Base-by-base conservation (phyloP, 2,888 invertebrate species). In the Heliconius ethilla region DNA sequence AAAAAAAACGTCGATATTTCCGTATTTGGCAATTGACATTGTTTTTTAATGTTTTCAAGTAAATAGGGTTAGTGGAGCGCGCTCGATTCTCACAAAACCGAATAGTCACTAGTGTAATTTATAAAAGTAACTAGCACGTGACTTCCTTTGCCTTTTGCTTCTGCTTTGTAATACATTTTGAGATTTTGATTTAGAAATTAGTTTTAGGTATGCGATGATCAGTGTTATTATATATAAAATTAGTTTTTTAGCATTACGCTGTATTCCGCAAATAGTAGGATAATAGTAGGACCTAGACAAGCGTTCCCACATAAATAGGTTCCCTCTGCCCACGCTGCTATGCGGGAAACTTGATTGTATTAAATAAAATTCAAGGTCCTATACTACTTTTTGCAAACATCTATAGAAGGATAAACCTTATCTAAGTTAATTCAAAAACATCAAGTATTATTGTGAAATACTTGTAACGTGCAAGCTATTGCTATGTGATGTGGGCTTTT, bases 21-120 rank as follows among this genome's bases (percentile, higher is more conserved):
- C 40, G 25, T 74, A 74, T 74, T 74, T 65, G 74, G 74, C 63
- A 74, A 74, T 74, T 45, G 74, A 74, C 74, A 65, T 63, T 74
- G 63, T 65, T 74, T 74, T 65, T 65, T 65, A 45, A 63, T 74
- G 73, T 74, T 33, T 33, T 22, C 74, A 45, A 65, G 40, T 74
- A 74, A 74, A 74, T 74, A 74, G 74, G 63, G 74, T 65, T 63
- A 74, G 63, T 74, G 40, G 74, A 65, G 74, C 74, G 74, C 40
- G 63, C 63, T 65, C 62, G 45, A 65, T 74, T 74, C 74, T 45
- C 74, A 65, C 74, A 65, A 65, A 63, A 45, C 25, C 74, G 63
- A 65, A 63, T 45, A 74, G 74, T 63, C 63, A 25, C 22, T 65
- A 29, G 63, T 74, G 10, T 74, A 63, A 74, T 40, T 65, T 62